These are phyloP conservation scores for Therioaphis trifolii DNA, from an alignment of 2,888 invertebrate genomes.

Conservation along the genomic window DNA sequence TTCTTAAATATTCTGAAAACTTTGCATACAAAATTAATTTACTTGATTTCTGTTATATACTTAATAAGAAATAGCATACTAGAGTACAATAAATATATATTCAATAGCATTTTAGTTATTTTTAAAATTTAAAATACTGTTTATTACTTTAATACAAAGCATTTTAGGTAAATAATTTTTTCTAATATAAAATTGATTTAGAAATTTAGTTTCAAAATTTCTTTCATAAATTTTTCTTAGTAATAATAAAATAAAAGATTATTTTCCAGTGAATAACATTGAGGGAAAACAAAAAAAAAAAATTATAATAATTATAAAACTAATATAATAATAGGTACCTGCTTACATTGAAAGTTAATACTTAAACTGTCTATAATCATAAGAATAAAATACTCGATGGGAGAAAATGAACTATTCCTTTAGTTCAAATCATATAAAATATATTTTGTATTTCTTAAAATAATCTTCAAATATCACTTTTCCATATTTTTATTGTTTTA, in stretches of 20 bases:
- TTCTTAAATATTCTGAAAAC: neutral
- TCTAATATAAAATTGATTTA: no score
- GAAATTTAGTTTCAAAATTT: no score
- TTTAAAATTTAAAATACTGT: neutral
- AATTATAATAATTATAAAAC: no score
- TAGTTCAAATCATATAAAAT: slow-evolving; percentile 37
- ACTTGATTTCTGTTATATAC: no score
- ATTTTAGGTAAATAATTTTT: neutral
- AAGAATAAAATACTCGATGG: neutral
- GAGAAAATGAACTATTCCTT: slow-evolving; percentile 13
- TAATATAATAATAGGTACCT: no score
- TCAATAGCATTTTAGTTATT: neutral
- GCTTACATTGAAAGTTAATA: neutral
- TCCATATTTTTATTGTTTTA: slow-evolving; percentile 99
- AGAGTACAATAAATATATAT: neutral
- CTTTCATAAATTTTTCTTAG: neutral
- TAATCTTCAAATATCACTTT: slow-evolving; percentile 79
- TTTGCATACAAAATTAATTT: no score
- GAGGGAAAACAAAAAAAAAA: slow-evolving; percentile 33
- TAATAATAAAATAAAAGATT: neutral
- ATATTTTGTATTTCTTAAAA: neutral
- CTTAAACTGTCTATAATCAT: slow-evolving; percentile 8
- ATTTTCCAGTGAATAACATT: neutral
- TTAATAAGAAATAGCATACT: neutral
- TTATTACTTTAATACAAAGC: neutral